These are phyloP conservation scores for Myrmecophaga tridactyla DNA, from an alignment of 2,113 vertebrate genomes.

Conservation along the genomic window DNA sequence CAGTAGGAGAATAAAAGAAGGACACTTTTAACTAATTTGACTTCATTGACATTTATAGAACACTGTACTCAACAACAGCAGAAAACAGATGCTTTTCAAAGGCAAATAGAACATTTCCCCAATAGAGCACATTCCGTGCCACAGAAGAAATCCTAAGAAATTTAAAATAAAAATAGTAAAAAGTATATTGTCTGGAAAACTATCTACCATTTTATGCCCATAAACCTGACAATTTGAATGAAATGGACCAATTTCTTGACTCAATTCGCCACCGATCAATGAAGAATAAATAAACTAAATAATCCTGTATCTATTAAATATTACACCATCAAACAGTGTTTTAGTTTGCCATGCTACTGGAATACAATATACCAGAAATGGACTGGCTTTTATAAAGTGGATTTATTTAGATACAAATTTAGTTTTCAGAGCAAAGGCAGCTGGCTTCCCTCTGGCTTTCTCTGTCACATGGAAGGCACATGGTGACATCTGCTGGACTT, in stretches of 20 bases:
- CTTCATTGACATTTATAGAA: conserved; percentile 14
- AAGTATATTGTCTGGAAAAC: not conserved
- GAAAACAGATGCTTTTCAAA: not conserved
- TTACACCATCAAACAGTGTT: not conserved
- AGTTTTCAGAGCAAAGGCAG: too few relatives aligned
- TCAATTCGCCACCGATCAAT: not conserved
- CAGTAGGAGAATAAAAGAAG: not conserved
- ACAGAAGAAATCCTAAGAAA: not conserved
- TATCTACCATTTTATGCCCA: not conserved
- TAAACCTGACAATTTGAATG: not conserved
- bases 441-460: too few relatives aligned
- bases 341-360: too few relatives aligned
- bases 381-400: too few relatives aligned
- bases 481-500: too few relatives aligned
- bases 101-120: not conserved
- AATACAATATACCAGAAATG: too few relatives aligned
- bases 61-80: not conserved
- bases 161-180: not conserved
- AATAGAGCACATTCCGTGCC: not conserved
- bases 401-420: too few relatives aligned
- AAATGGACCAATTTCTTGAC: not conserved
- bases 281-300: not conserved
- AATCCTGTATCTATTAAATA: not conserved
- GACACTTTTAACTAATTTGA: not conserved
- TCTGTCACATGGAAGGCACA: too few relatives aligned